Evolutionary conservation across 1,140 invertebrate species (phyloP).

Genomic region (Drosophila insularis): DNA sequence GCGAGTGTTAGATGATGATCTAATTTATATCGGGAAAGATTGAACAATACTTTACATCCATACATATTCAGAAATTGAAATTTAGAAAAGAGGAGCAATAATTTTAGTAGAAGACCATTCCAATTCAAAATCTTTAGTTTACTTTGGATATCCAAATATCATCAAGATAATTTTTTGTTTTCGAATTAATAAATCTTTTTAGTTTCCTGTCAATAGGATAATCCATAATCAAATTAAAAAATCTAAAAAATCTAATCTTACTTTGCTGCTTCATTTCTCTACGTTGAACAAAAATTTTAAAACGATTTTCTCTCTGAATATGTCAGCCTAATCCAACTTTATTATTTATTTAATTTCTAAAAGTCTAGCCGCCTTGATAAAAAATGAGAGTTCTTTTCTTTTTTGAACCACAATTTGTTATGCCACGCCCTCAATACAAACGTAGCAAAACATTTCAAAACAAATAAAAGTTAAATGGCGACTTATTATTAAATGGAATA

Average conservation of each 20-base stretch:
- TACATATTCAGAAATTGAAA: neutral
- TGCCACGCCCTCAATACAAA: conserved; percentile 39
- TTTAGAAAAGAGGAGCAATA: neutral
- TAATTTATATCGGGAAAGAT: neutral
- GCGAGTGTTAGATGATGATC: neutral
- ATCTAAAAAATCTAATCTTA: no score
- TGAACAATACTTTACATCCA: neutral
- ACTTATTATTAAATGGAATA: conserved; percentile 51
- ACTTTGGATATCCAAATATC: no score
- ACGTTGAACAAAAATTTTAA: no score
- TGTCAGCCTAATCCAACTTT: neutral
- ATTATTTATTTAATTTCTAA: neutral
- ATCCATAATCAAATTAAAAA: no score
- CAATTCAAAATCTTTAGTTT: no score
- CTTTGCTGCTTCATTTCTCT: no score
- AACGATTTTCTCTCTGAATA: no score
- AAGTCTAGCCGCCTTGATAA: no score
- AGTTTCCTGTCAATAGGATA: no score
- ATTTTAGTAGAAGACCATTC: no score
- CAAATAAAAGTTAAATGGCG: conserved; percentile 54
- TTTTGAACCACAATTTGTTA: neutral
- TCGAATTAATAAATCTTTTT: no score
- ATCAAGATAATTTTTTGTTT: no score
- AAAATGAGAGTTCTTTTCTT: neutral
- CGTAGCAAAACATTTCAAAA: conserved; percentile 29